A percentile compares a stretch with the other conserved stretches of the same genome.
Conservation (phyloP, 2,888 invertebrate genomes). For the Eucriotettix oculatus region DNA sequence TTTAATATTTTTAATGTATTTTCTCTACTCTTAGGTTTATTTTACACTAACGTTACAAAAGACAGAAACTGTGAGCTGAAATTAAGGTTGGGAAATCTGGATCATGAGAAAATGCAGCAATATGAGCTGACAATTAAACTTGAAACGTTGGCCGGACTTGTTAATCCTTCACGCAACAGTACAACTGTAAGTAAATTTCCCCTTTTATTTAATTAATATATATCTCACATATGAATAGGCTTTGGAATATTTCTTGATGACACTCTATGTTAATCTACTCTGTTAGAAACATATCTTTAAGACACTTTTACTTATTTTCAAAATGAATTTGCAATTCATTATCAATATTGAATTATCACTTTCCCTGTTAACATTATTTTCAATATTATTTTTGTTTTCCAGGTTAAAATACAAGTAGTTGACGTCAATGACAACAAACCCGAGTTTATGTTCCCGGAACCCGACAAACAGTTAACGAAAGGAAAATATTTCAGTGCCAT, state of each 20-base stretch:
- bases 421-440: constrained; percentile 87
- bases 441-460: constrained; percentile 55
- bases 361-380: not conserved
- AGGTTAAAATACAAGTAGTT: constrained; percentile 61
- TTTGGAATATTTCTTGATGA: too few relatives aligned
- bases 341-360: not conserved
- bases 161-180: constrained; percentile 58
- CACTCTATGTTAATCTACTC: too few relatives aligned
- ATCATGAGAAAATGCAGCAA: constrained; percentile 22
- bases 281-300: too few relatives aligned
- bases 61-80: constrained; percentile 71
- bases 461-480: constrained; percentile 35
- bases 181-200: constrained; percentile 32
- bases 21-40: constrained; percentile 36
- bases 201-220: too few relatives aligned
- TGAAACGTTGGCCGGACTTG: constrained; percentile 61
- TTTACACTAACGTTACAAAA: constrained; percentile 51
- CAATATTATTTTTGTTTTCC: constrained; percentile 5
- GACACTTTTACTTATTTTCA: too few relatives aligned
- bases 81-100: constrained; percentile 33
- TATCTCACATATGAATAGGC: too few relatives aligned
- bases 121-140: constrained; percentile 52
- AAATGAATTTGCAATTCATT: too few relatives aligned
- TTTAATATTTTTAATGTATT: too few relatives aligned
- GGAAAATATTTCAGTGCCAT: constrained; percentile 59